Conservation (phyloP, 2,113 vertebrate species). For the Hydrochoerus hydrochaeris region DNA sequence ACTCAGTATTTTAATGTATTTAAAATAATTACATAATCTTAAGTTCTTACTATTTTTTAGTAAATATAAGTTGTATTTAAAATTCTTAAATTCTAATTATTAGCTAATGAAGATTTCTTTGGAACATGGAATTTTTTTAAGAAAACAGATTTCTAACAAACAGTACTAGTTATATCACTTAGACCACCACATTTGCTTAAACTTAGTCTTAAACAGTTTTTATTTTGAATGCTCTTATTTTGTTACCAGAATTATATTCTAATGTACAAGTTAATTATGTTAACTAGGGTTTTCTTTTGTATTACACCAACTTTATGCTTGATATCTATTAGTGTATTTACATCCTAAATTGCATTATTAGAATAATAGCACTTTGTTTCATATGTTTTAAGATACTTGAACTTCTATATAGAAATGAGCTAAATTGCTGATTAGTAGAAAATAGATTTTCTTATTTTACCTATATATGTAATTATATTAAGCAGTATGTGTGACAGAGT, state of each 20-base stretch:
- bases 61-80: slow-evolving; percentile 6
- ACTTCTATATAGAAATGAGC: not conserved
- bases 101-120: slow-evolving; percentile 6
- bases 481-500: not conserved
- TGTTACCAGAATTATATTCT: slow-evolving; percentile 68
- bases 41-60: not conserved
- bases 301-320: not conserved
- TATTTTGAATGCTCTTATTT: slow-evolving; percentile 45
- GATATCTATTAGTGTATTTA: not conserved
- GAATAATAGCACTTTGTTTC: not conserved
- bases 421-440: not conserved
- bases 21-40: not conserved
- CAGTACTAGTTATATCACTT: not conserved
- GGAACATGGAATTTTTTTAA: not conserved
- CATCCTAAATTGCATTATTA: not conserved
- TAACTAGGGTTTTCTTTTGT: slow-evolving; percentile 19
- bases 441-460: not conserved
- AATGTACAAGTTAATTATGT: slow-evolving; percentile 52
- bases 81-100: not conserved
- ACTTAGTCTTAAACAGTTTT: not conserved
- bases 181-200: not conserved
- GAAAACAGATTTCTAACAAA: not conserved
- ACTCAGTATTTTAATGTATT: slow-evolving; percentile 22
- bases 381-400: slow-evolving; percentile 1
- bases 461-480: not conserved